Conservation (phyloP, 2,113 vertebrate genomes). For the Plestiodon gilberti region DNA sequence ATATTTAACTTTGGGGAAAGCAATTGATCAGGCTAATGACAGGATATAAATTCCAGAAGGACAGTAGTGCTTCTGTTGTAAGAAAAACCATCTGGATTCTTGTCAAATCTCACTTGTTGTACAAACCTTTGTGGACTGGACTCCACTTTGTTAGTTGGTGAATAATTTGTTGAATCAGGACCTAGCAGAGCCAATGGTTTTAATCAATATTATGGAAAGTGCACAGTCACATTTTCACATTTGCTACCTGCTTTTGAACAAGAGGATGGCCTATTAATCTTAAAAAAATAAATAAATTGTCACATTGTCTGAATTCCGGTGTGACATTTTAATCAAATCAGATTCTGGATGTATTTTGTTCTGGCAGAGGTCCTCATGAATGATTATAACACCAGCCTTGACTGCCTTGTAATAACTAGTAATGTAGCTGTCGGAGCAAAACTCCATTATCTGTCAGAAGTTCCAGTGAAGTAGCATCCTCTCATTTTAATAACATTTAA, state of each 20-base stretch:
- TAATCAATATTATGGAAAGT: neutral
- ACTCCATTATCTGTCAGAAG: conserved; percentile 5
- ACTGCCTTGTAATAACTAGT: neutral
- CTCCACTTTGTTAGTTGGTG: neutral
- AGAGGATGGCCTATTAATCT: neutral
- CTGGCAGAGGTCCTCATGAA: neutral
- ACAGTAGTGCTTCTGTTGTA: neutral
- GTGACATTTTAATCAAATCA: conserved; percentile 25
- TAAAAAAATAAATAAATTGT: neutral
- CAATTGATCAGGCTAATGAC: neutral
- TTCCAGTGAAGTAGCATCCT: conserved; percentile 4
- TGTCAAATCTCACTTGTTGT: neutral
- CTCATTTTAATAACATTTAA: conserved; percentile 9
- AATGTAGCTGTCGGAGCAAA: conserved; percentile 1
- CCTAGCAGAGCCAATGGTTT: neutral
- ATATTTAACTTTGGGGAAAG: too few species aligned
- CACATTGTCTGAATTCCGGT: neutral
- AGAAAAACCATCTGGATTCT: neutral
- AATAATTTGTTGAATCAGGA: neutral
- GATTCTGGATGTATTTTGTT: neutral
- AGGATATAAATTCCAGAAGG: neutral
- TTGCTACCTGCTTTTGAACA: neutral
- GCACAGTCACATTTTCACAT: neutral
- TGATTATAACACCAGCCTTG: neutral
- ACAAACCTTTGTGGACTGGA: neutral